Percentiles rank a stretch among this genome's conserved stretches.
These are phyloP conservation scores for Hypsopygia costalis DNA, from an alignment of 2,888 invertebrate genomes.

Conservation along the genomic window DNA sequence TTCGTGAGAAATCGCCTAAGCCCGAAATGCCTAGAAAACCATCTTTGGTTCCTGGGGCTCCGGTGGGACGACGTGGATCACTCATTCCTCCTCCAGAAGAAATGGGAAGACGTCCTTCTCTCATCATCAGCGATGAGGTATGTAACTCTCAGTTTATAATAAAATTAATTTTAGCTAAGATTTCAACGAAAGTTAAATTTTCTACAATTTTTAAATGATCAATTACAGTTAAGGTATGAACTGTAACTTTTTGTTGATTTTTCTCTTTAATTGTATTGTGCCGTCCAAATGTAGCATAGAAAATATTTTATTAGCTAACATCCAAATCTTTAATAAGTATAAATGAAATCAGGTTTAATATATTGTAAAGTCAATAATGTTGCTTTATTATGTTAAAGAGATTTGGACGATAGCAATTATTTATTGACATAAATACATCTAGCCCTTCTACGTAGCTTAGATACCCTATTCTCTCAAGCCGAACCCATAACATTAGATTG, in stretches of 20 bases:
- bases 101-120: constrained; percentile 91
- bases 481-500: constrained; percentile 72
- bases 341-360: neutral
- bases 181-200: constrained; percentile 23
- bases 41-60: constrained; percentile 84
- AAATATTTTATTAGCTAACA: constrained; percentile 1
- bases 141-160: constrained; percentile 38
- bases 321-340: constrained; percentile 2
- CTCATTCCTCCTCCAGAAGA: constrained; percentile 94
- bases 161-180: constrained; percentile 6
- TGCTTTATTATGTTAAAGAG: too few relatives aligned
- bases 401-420: constrained; percentile 9
- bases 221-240: constrained; percentile 57
- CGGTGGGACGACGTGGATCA: constrained; percentile 85
- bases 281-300: constrained; percentile 36
- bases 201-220: constrained; percentile 32
- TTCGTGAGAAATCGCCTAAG: constrained; percentile 87
- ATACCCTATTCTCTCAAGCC: constrained; percentile 74
- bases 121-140: constrained; percentile 98
- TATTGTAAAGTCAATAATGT: too few relatives aligned
- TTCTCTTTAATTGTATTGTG: constrained; percentile 38
- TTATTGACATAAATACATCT: constrained; percentile 16
- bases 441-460: constrained; percentile 55
- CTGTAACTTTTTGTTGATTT: neutral
- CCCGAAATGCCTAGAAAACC: constrained; percentile 84